These are phyloP conservation scores for Andrena praecox DNA, from an alignment of 2,888 invertebrate genomes.

Conservation along the genomic window DNA sequence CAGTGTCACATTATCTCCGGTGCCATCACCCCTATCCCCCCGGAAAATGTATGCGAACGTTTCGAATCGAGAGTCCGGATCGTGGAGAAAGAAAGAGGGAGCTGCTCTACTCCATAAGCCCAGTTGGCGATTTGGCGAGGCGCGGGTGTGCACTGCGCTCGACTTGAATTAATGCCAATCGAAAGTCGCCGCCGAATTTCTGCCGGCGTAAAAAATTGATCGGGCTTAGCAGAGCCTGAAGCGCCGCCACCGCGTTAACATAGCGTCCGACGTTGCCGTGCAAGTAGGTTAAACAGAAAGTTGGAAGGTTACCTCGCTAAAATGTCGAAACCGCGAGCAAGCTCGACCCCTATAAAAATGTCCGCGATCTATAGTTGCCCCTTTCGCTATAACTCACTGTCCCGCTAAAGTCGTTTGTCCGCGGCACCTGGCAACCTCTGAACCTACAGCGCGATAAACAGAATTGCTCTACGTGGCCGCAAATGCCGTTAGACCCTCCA, in stretches of 20 bases:
- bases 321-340: slow-evolving; percentile 17
- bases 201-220: slow-evolving; percentile 21
- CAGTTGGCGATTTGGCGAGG: neutral
- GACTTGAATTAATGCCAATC: slow-evolving; percentile 45
- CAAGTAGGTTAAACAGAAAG: slow-evolving; percentile 42
- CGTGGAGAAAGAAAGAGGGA: too few species aligned
- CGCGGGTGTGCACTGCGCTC: neutral
- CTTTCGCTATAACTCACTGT: neutral
- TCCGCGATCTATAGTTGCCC: slow-evolving; percentile 8
- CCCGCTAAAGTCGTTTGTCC: slow-evolving; percentile 20
- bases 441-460: neutral
- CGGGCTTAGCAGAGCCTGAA: neutral
- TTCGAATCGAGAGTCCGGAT: too few species aligned
- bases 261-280: neutral
- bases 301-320: slow-evolving; percentile 25
- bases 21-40: too few species aligned
- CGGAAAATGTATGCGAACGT: too few species aligned
- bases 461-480: neutral
- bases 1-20: too few species aligned
- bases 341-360: slow-evolving; percentile 21
- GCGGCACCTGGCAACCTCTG: neutral
- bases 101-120: too few species aligned
- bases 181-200: slow-evolving; percentile 25
- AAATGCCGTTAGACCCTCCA: neutral
- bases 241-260: neutral